Conservation (phyloP, 2,797 vertebrate species). For the Nasua narica region DNA sequence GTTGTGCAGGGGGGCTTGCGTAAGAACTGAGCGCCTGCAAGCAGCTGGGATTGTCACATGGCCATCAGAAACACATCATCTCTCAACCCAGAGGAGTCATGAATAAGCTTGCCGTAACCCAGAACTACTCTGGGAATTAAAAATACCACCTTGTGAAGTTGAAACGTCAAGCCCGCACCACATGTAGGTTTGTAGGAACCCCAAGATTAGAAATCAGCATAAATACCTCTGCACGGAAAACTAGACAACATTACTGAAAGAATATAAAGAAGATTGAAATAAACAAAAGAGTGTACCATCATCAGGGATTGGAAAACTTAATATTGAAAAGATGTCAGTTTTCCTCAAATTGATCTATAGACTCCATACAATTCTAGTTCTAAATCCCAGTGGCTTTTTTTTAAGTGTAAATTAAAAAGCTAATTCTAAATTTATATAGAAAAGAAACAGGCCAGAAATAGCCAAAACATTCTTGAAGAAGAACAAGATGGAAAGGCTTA, state of each 20-base stretch:
- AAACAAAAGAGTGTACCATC: background rate
- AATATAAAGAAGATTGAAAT: conserved; percentile 5
- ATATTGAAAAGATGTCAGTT: background rate
- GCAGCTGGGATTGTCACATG: background rate
- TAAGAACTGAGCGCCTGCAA: background rate
- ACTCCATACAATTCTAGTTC: background rate
- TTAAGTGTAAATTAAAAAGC: background rate
- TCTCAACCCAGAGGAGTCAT: background rate
- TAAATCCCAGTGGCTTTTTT: background rate
- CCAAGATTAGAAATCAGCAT: background rate
- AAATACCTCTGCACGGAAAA: background rate
- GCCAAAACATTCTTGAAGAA: conserved; percentile 3
- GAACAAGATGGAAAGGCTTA: background rate
- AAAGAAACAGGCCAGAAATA: background rate
- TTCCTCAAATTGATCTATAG: background rate
- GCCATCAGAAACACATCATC: background rate
- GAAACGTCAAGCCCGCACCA: background rate
- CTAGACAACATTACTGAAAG: background rate
- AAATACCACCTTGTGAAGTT: background rate
- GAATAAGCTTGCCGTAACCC: background rate
- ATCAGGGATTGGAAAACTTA: background rate
- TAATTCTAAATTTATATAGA: background rate
- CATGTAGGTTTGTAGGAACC: background rate
- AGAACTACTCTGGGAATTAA: background rate
- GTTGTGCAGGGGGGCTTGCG: background rate